Evolutionary conservation across 2,797 vertebrate genomes (phyloP).

Genomic region (Microhierax caerulescens): DNA sequence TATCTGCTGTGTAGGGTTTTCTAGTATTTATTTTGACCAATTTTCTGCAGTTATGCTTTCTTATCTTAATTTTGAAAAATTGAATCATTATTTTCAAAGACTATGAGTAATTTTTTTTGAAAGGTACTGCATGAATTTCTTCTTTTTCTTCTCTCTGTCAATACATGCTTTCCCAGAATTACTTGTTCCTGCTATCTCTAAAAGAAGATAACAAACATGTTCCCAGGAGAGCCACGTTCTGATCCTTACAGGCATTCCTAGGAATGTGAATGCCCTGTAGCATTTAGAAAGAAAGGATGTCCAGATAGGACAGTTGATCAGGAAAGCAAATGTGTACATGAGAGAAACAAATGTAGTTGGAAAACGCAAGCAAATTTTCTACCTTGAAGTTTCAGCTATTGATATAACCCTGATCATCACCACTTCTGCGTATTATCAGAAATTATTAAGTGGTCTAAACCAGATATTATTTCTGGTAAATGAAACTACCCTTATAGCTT

Average conservation of each 20-base stretch:
- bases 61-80: neutral
- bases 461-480: neutral
- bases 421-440: neutral
- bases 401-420: neutral
- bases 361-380: neutral
- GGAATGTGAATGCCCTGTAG: neutral
- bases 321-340: neutral
- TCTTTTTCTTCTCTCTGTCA: neutral
- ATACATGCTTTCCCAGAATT: neutral
- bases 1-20: neutral
- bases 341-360: neutral
- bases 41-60: neutral
- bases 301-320: neutral
- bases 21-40: neutral
- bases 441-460: neutral
- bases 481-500: neutral
- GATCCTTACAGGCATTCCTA: neutral
- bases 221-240: neutral
- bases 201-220: fast-evolving
- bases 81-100: neutral
- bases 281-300: neutral
- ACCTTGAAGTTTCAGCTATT: neutral
- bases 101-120: neutral
- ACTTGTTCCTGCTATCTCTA: neutral
- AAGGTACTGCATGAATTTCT: neutral